Evolutionary conservation across 2,113 vertebrate genomes (phyloP).

Genomic region (Anoura caudifer): DNA sequence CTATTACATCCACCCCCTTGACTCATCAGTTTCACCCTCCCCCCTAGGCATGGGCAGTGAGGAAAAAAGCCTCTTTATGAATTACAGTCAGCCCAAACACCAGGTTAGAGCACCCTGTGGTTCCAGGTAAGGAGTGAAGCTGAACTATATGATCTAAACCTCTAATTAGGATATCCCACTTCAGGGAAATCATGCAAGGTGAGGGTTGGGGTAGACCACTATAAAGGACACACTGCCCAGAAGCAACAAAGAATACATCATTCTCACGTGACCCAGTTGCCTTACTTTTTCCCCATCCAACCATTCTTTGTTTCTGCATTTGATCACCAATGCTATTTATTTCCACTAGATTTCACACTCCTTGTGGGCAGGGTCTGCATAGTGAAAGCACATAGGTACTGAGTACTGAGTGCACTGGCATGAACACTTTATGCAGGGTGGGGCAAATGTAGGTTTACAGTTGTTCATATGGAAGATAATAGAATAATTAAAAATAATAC

Average conservation of each 20-base stretch:
- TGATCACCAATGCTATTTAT: rapidly evolving
- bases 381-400: neutral
- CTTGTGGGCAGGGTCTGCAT: neutral
- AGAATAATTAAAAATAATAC: neutral
- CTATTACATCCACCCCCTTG: too few relatives aligned
- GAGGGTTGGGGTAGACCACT: neutral
- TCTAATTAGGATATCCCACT: neutral
- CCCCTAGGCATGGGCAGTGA: rapidly evolving
- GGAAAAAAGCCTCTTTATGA: neutral
- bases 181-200: too few relatives aligned
- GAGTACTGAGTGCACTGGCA: rapidly evolving
- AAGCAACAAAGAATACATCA: neutral
- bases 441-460: neutral
- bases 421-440: neutral
- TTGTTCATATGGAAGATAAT: neutral
- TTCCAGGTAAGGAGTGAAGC: neutral
- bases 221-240: neutral
- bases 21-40: neutral
- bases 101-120: too few relatives aligned
- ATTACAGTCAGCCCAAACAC: neutral
- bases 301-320: neutral
- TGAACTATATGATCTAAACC: neutral
- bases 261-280: rapidly evolving
- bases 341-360: neutral
- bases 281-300: neutral